Conservation (phyloP, 2,113 vertebrate species). For the Pholis gunnellus region DNA sequence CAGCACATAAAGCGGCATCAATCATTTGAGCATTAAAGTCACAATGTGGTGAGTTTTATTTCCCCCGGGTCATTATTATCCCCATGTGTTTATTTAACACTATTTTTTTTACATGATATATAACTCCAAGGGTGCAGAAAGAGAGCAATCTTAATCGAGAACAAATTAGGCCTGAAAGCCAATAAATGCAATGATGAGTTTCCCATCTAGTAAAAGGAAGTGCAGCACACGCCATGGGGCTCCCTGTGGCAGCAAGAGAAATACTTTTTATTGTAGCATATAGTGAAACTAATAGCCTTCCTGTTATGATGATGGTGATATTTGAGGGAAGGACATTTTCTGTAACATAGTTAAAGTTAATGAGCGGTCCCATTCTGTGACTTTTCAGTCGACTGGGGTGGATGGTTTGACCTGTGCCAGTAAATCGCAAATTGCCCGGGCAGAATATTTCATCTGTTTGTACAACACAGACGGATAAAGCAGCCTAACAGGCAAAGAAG, state of each 20-base stretch:
- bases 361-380: constrained; percentile 38
- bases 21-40: constrained; percentile 57
- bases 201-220: constrained; percentile 50
- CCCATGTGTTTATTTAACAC: constrained; percentile 63
- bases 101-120: constrained; percentile 53
- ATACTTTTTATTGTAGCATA: constrained; percentile 58
- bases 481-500: not conserved
- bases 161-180: constrained; percentile 61
- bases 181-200: constrained; percentile 61
- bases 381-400: constrained; percentile 21
- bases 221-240: constrained; percentile 9
- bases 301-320: constrained; percentile 49
- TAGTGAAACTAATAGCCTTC: constrained; percentile 58
- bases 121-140: constrained; percentile 34
- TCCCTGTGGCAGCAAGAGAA: constrained; percentile 43
- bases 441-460: constrained; percentile 20
- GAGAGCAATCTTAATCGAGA: constrained; percentile 40
- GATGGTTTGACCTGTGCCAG: constrained; percentile 31
- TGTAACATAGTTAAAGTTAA: constrained; percentile 57
- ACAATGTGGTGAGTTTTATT: constrained; percentile 57
- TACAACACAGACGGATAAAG: constrained; percentile 4
- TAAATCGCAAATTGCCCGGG: constrained; percentile 15
- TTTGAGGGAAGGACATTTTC: constrained; percentile 40
- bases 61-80: constrained; percentile 43
- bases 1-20: constrained; percentile 50